Evolutionary conservation across 2,888 invertebrate genomes (phyloP), one percentile per base, ranked within the genome.

Genomic region (Eupithecia dodoneata): DNA sequence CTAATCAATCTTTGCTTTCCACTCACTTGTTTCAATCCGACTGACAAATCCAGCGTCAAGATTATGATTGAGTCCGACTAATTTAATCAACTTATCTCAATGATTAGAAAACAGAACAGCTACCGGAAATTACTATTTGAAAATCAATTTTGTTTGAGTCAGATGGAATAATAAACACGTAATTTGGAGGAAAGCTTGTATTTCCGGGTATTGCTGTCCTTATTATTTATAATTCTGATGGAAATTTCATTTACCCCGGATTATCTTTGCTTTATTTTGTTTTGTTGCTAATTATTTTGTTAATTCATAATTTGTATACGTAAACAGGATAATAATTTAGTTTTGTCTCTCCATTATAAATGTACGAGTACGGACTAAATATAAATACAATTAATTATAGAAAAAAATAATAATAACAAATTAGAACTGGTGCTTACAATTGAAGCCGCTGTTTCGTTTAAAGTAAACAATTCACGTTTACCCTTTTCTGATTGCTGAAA

Each of bases 101-200:
- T 69, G 44, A 45, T n/a, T 9, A 18, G n/a, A 47, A 30, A 47
- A 69, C 18, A 18, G 30, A 47, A 47, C 7, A n/a, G 47, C 69
- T 12, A 45, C 47, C 9, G 69, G 69, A 47, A 69, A 69, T 69
- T 18, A 30, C 55, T 42, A 52, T 55, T 71, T 71, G 52, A 41
- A 71, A 52, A 71, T 71, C 71, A 49, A 47, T 69, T 69, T 44
- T 44, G 18, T 69, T 18, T 47, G 15, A 71, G 18, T 71, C 52
- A 52, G 52, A 52, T 49, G 41, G 10, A 69, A 69, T 69, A 69
- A 69, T 69, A 69, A 69, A 69, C 69, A 69, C 0, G 9, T 18
- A 47, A 69, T 69, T 44, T 69, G 10, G 69, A 69, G 69, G 18
- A 18, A 69, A 47, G 41, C 71, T 15, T 45, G 45, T 47, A 47